A percentile compares a stretch with the other conserved stretches of the same genome.
These are phyloP conservation scores for Adelphocoris suturalis DNA, from an alignment of 2,888 invertebrate genomes.

Conservation along the genomic window DNA sequence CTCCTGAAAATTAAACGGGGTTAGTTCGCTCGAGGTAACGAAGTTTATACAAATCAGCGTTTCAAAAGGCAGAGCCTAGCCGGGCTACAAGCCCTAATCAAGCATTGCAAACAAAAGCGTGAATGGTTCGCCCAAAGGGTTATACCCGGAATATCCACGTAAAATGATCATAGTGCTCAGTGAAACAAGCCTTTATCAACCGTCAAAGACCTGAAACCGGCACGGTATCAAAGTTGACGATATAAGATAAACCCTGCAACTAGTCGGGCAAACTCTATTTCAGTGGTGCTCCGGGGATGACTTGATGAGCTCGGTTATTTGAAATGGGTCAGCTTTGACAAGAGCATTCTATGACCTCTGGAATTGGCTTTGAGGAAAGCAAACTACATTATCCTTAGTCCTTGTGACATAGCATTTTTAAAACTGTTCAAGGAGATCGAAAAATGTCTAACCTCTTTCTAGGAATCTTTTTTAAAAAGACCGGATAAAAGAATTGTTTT, in stretches of 20 bases:
- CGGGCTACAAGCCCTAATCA: background rate
- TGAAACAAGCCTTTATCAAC: background rate
- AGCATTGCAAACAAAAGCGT: background rate
- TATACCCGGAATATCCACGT: background rate
- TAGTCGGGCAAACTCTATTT: background rate
- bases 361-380: too few relatives aligned
- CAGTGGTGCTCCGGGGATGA: too few relatives aligned
- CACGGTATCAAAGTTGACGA: conserved; percentile 6
- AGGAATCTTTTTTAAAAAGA: too few relatives aligned
- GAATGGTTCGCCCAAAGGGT: background rate
- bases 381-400: too few relatives aligned
- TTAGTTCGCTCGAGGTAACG: background rate
- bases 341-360: too few relatives aligned
- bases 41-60: conserved; percentile 40
- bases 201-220: background rate
- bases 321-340: too few relatives aligned
- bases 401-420: too few relatives aligned
- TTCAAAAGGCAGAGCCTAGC: background rate
- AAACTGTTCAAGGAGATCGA: too few relatives aligned
- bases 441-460: too few relatives aligned
- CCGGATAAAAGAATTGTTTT: too few relatives aligned
- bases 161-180: background rate
- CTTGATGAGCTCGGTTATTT: too few relatives aligned
- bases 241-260: conserved; percentile 27
- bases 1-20: too few relatives aligned